Evolutionary conservation across 30 jellyfish, hydroid and myxozoan species (phyloP), one percentile per base, ranked within the genome.

Genomic region (Morbakka virulenta): DNA sequence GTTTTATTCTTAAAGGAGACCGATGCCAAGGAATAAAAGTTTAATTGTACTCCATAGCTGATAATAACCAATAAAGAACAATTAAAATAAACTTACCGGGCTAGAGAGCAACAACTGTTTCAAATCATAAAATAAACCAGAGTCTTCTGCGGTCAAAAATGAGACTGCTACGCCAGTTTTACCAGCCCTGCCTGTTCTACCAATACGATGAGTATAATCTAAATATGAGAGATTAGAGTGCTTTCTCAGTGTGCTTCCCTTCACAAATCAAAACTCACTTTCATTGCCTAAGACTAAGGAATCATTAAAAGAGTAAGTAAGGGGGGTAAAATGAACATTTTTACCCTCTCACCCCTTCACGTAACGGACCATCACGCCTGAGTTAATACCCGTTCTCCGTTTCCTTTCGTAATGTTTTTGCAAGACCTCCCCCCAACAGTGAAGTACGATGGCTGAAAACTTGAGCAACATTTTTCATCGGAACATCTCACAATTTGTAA

Each of bases 181-280:
- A 17, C 99, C 99, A 50, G 99, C 99, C 4, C 99, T 73, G 28
- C 99, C 99, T 0, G 99, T 94, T 47, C 99, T 87, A 52, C 99
- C 99, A 64, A 94, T 87, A 50, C 99, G 97, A 88, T 94, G 99
- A 17, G 99, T 94, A 79, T 94, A 94, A 62, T 91, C 98, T 92
- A 50, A 11, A 35, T 0, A 36, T 11, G 28, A 48, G 11, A 49
- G 57, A 27, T 34, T 22, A 12, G 9, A 25, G 67, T 36, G 36
- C 35, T 29, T 33, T 23, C 35, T 25, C 3, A 2, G 4, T 20
- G 3, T 51, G 11, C 21, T 4, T 51, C 67, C 67, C 14, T 51
- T 9, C 28, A 51, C 3, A 51, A 51, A 20, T 28, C n/a, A n/a
- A n/a, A n/a, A n/a, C n/a, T n/a, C n/a, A n/a, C n/a, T n/a, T n/a